These are phyloP conservation scores for Sebastes vulpes DNA, from an alignment of 2,797 vertebrate genomes.

Conservation along the genomic window DNA sequence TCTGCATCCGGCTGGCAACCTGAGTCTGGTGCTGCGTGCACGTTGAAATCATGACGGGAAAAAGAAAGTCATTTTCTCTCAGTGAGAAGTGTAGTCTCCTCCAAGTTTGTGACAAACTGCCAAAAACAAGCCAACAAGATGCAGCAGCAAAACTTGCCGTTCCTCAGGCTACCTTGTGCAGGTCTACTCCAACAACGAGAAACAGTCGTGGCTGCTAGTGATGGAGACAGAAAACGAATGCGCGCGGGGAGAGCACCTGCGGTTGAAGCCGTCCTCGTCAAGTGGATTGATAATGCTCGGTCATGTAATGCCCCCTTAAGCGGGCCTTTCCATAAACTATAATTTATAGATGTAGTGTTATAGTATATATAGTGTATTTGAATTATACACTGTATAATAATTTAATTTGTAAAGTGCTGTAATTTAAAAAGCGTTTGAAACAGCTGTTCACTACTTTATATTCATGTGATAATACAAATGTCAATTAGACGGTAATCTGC, in stretches of 20 bases:
- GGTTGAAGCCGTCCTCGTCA: neutral
- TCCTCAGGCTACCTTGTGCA: neutral
- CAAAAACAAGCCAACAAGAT: neutral
- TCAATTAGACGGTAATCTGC: neutral
- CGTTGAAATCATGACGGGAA: neutral
- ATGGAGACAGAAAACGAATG: neutral
- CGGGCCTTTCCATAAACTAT: neutral
- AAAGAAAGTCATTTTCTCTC: neutral
- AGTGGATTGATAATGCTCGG: neutral
- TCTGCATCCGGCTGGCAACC: neutral
- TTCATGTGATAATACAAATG: neutral
- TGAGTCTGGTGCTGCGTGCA: neutral
- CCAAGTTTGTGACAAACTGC: neutral
- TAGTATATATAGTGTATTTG: neutral
- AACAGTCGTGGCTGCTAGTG: neutral
- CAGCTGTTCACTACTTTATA: neutral
- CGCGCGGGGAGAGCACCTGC: neutral
- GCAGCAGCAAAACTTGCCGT: neutral
- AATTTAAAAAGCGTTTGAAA: neutral
- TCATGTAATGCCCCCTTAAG: neutral
- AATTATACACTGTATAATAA: neutral
- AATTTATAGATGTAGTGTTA: neutral
- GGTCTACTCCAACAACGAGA: neutral
- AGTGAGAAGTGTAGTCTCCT: neutral
- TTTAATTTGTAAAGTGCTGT: neutral